Evolutionary conservation across 2,888 invertebrate genomes (phyloP), one percentile per base, ranked within the genome.

Genomic region (Lithosia quadra): DNA sequence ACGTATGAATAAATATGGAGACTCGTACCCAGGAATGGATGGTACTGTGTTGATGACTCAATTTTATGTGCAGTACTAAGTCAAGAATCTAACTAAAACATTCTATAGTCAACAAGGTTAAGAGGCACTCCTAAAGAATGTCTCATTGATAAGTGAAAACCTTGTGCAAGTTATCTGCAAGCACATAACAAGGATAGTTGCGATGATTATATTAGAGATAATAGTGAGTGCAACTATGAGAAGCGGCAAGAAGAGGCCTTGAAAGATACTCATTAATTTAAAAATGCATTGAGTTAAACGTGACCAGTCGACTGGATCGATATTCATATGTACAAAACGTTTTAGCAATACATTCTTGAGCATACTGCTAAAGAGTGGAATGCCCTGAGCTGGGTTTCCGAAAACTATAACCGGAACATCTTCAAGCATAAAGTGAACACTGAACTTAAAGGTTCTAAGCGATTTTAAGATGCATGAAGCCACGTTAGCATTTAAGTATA

Each of bases 91-190:
- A 65, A 15, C n/a, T n/a, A n/a, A n/a, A n/a, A n/a, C n/a, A 21
- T 21, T 60, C 22, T 60, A 55, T 13, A 36, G 39, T 34, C 55
- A 24, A 15, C 64, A 63, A 67, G 55, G 61, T 55, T 49, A 61
- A 74, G 63, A 58, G 22, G 53, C 69, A 74, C 80, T 79, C 64
- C 28, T 67, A 2, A n/a, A 39, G 56, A 68, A 56, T 68, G 39
- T 36, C n/a, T 28, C 33, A 56, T 43, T 58, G 65, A 76, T 69
- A 63, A 49, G 18, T 43, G 28, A 33, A 58, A 21, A 36, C 71
- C 64, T 71, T 71, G 68, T 56, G 28, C 33, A 59, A 65, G 49
- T 58, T 53, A 65, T 59, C 59, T 22, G 13, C 49, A 18, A 56
- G 24, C n/a, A 64, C 56, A 64, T 28, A 39, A 24, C 58, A 43